These are phyloP conservation scores for Sylvilagus floridanus DNA, from an alignment of 2,797 vertebrate species.

Conservation along the genomic window DNA sequence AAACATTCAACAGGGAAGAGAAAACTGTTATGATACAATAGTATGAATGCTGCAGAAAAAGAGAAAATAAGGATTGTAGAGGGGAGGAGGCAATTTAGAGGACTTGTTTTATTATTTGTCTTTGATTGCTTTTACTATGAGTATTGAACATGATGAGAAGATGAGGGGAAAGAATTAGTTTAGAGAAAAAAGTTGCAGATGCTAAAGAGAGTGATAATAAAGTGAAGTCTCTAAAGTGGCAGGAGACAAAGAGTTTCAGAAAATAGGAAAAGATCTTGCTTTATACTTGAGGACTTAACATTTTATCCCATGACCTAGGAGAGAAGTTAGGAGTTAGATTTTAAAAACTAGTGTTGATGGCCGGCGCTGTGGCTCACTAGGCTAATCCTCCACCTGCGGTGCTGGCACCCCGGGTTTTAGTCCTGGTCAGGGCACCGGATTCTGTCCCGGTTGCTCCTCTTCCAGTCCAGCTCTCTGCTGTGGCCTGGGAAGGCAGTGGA, in stretches of 20 bases:
- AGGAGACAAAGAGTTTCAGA: not conserved
- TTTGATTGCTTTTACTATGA: not conserved
- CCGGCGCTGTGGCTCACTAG: too few species aligned
- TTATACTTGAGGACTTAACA: not conserved
- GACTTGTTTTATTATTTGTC: not conserved
- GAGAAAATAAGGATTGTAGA: not conserved
- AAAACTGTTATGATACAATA: not conserved
- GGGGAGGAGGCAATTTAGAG: not conserved
- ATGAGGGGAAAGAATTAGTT: not conserved
- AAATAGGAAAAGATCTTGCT: not conserved
- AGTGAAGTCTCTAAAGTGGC: not conserved
- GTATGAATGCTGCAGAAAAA: not conserved
- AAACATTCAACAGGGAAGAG: not conserved
- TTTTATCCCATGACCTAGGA: not conserved
- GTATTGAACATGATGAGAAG: not conserved
- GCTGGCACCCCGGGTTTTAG: too few species aligned
- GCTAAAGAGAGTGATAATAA: not conserved
- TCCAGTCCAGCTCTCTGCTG: too few species aligned
- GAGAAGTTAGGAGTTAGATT: not conserved
- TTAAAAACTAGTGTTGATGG: too few species aligned
- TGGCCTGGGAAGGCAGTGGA: too few species aligned
- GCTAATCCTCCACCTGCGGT: too few species aligned
- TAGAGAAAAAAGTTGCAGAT: not conserved
- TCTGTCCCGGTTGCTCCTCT: too few species aligned
- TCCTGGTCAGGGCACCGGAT: too few species aligned